phyloP scores from a whole-genome alignment of 2,888 invertebrate genomes.

The Diploptera punctata region DNA sequence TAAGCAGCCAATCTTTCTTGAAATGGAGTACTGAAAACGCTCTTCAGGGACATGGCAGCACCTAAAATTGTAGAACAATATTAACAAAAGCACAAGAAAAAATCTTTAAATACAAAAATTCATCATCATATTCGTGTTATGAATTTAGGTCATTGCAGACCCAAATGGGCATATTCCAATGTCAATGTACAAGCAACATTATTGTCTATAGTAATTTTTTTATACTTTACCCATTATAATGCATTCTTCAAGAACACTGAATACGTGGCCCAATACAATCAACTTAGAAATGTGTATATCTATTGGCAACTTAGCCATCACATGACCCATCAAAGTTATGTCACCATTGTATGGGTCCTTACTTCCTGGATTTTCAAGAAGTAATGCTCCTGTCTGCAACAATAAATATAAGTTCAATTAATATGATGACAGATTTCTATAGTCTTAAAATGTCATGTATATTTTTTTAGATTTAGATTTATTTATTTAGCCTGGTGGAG shows the following conservation, averaged over 20 bases:
- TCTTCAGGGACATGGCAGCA: conserved; percentile 82
- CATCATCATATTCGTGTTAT: too few species aligned
- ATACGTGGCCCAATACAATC: conserved; percentile 85
- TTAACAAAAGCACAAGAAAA: too few species aligned
- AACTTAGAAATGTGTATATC: conserved; percentile 84
- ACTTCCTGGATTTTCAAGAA: conserved; percentile 62
- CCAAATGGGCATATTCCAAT: too few species aligned
- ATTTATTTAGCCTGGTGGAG: too few species aligned
- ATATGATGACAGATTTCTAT: too few species aligned
- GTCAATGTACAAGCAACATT: too few species aligned
- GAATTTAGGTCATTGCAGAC: too few species aligned
- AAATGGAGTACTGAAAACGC: conserved; percentile 78
- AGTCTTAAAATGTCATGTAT: too few species aligned
- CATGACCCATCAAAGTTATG: conserved; percentile 81
- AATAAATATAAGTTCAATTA: too few species aligned
- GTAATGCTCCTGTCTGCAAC: conserved; percentile 77
- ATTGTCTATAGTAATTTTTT: too few species aligned
- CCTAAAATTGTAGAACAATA: conserved; percentile 57
- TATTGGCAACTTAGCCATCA: conserved; percentile 84
- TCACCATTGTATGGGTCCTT: conserved; percentile 73
- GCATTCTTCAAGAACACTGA: conserved; percentile 82
- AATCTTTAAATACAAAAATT: too few species aligned
- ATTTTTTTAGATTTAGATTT: too few species aligned
- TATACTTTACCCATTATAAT: conserved; percentile 80
- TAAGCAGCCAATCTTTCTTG: conserved; percentile 72